These are phyloP conservation scores for Chanos chanos DNA, from an alignment of 2,797 vertebrate species.

Conservation along the genomic window DNA sequence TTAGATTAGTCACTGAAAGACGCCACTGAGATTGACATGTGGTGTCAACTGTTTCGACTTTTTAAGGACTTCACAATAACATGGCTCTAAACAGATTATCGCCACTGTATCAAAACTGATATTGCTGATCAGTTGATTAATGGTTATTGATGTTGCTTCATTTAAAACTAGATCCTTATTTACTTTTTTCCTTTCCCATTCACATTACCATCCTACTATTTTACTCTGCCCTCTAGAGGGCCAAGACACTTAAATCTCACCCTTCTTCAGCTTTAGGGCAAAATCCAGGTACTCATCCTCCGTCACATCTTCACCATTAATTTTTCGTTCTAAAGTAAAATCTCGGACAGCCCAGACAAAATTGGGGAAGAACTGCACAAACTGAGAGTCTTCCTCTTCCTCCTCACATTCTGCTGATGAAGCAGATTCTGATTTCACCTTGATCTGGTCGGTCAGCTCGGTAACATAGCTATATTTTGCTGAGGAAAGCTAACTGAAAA, in stretches of 20 bases:
- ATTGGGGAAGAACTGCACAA: constrained; percentile 52
- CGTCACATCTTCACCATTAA: constrained; percentile 25
- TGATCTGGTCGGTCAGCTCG: constrained; percentile 53
- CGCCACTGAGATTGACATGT: too few species aligned
- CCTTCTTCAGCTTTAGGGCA: constrained; percentile 50
- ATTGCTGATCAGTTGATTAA: too few species aligned
- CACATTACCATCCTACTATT: too few species aligned
- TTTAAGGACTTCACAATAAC: too few species aligned
- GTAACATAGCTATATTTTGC: constrained; percentile 39
- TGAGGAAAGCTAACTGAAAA: constrained; percentile 37
- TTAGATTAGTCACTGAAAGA: too few species aligned
- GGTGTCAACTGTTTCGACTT: too few species aligned
- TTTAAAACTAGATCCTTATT: too few species aligned
- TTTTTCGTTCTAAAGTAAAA: constrained; percentile 44
- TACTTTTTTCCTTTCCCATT: too few species aligned
- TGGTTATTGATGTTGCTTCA: neutral
- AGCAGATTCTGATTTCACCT: constrained; percentile 37
- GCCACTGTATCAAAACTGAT: too few species aligned
- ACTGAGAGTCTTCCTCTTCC: constrained; percentile 31
- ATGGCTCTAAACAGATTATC: too few species aligned
- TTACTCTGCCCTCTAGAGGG: too few species aligned
- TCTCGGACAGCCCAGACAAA: constrained; percentile 55
- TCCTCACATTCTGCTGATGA: constrained; percentile 21
- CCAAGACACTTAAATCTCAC: constrained; percentile 34
- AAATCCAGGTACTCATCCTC: constrained; percentile 47